These are phyloP conservation scores for Acanthosoma haemorrhoidale DNA, from an alignment of 2,888 invertebrate genomes.

Conservation along the genomic window DNA sequence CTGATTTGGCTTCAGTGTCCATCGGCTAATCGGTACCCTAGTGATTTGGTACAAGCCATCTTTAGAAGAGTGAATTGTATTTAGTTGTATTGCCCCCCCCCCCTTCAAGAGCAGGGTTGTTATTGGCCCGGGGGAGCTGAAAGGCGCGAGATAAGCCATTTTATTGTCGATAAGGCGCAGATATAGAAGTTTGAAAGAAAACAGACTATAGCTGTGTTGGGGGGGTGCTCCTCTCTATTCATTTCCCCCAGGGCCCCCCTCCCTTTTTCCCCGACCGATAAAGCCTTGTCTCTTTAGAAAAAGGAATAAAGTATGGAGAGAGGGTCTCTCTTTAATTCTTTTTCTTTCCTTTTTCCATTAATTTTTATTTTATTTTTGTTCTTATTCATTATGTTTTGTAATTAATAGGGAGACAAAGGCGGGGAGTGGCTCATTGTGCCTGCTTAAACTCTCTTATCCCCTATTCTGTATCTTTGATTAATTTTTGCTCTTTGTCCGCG, in stretches of 20 bases:
- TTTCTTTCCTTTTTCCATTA: not conserved
- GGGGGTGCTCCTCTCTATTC: not conserved
- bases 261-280: not conserved
- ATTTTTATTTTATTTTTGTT: not conserved
- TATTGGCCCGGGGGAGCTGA: not conserved
- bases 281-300: not conserved
- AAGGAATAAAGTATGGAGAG: not conserved
- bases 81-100: too few relatives aligned
- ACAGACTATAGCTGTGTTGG: too few relatives aligned
- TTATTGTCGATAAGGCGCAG: conserved; percentile 1
- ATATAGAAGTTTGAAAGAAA: not conserved
- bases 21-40: too few relatives aligned
- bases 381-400: conserved; percentile 7
- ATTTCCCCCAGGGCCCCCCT: not conserved
- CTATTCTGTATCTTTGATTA: too few relatives aligned
- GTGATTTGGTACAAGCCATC: too few relatives aligned
- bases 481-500: too few relatives aligned
- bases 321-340: too few relatives aligned
- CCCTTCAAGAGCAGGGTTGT: not conserved
- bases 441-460: too few relatives aligned
- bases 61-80: too few relatives aligned
- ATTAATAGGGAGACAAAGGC: not conserved
- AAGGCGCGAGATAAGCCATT: not conserved
- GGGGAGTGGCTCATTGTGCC: not conserved
- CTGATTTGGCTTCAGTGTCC: too few relatives aligned